Conservation (phyloP, 1,140 invertebrate species). For the Seison nebaliae region DNA sequence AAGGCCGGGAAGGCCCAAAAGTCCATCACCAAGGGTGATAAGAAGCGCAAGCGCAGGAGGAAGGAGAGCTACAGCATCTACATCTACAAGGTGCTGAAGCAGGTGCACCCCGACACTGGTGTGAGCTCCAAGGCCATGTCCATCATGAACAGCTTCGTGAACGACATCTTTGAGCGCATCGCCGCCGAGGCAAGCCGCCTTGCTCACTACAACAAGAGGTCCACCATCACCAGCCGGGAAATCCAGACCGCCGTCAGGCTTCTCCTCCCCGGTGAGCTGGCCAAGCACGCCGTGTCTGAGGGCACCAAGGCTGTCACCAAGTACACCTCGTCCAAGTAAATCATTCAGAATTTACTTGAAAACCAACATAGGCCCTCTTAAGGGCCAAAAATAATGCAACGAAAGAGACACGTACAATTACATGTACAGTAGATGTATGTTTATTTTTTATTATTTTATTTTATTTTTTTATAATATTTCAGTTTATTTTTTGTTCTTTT, state of each 20-base stretch:
- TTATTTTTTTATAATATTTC: too few species aligned
- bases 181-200: conserved; percentile 23
- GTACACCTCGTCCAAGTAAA: conserved; percentile 33
- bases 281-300: conserved; percentile 36
- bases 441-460: too few species aligned
- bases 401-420: too few species aligned
- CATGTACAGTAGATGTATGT: too few species aligned
- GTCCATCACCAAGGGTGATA: conserved; percentile 11
- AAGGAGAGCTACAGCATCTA: conserved; percentile 42
- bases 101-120: conserved; percentile 42
- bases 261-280: conserved; percentile 36
- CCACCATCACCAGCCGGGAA: conserved; percentile 34
- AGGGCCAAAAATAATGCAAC: too few species aligned
- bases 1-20: conserved; percentile 15
- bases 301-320: conserved; percentile 35
- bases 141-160: conserved; percentile 27
- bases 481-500: too few species aligned
- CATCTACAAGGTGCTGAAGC: conserved; percentile 43
- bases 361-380: not conserved
- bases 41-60: conserved; percentile 2
- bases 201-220: conserved; percentile 24
- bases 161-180: conserved; percentile 29
- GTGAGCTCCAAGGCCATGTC: conserved; percentile 32
- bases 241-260: conserved; percentile 38
- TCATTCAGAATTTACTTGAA: not conserved